A percentile compares a stretch with the other conserved stretches of the same genome.
Evolutionary conservation across 2,113 vertebrate genomes (phyloP).

Genomic region (Brachypodius melanocephalos): DNA sequence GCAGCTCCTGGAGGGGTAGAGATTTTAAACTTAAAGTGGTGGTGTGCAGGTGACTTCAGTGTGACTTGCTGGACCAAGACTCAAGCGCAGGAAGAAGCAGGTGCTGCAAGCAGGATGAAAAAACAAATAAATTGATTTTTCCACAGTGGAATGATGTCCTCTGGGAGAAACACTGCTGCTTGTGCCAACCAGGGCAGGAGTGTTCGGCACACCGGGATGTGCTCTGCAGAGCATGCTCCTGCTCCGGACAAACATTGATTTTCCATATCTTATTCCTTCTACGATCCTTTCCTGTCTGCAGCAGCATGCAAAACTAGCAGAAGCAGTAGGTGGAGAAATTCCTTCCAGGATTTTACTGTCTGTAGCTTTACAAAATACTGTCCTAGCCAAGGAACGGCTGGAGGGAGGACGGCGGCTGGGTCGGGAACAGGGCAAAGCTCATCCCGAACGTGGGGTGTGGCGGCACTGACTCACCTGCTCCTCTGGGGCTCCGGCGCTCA

Average conservation of each 20-base stretch:
- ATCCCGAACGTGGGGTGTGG: neutral
- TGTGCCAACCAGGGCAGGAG: neutral
- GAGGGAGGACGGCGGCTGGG: neutral
- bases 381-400: neutral
- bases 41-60: neutral
- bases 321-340: neutral
- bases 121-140: neutral
- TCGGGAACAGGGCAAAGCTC: neutral
- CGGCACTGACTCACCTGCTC: neutral
- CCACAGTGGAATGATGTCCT: neutral
- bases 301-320: neutral
- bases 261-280: neutral
- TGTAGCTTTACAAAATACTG: neutral
- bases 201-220: neutral
- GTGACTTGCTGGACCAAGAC: neutral
- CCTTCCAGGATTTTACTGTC: neutral
- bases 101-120: neutral
- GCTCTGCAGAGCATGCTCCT: neutral
- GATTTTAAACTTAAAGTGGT: neutral
- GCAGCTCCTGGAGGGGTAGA: fast-evolving
- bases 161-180: neutral
- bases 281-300: neutral
- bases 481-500: neutral
- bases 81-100: neutral
- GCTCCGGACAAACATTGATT: neutral